These are phyloP conservation scores for Ramphastos sulfuratus DNA, from an alignment of 2,113 vertebrate genomes.

Conservation along the genomic window DNA sequence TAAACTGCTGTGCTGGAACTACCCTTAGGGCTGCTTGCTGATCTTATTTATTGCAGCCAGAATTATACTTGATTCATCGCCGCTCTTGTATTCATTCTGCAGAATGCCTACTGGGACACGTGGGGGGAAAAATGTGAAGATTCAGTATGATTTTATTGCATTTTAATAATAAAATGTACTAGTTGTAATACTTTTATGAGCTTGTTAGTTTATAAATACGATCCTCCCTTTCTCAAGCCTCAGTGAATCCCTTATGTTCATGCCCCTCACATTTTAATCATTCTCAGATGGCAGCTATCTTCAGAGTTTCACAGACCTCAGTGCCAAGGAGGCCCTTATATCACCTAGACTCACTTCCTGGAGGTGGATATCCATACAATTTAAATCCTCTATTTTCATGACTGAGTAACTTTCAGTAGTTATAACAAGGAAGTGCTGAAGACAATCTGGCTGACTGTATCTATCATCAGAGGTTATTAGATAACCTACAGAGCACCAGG, in stretches of 20 bases:
- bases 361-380: background rate
- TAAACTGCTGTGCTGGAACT: constrained; percentile 40
- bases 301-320: background rate
- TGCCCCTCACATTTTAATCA: background rate
- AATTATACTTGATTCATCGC: constrained; percentile 55
- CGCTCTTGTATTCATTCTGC: constrained; percentile 33
- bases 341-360: background rate
- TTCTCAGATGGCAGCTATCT: background rate
- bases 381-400: background rate
- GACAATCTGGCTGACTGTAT: background rate
- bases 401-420: background rate
- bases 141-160: constrained; percentile 34
- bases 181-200: constrained; percentile 31
- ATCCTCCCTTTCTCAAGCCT: background rate
- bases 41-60: constrained; percentile 43
- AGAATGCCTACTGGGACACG: background rate
- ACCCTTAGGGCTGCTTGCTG: constrained; percentile 32
- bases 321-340: background rate
- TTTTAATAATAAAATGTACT: constrained; percentile 64
- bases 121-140: constrained; percentile 10
- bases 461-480: background rate
- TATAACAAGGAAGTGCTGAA: background rate
- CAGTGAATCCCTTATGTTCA: background rate
- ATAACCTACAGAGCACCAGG: background rate
- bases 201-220: constrained; percentile 47